Percentiles rank a stretch among this genome's conserved stretches.
These are phyloP conservation scores for Pseudanteris insignis DNA, from an alignment of 2,888 invertebrate genomes.

Conservation along the genomic window DNA sequence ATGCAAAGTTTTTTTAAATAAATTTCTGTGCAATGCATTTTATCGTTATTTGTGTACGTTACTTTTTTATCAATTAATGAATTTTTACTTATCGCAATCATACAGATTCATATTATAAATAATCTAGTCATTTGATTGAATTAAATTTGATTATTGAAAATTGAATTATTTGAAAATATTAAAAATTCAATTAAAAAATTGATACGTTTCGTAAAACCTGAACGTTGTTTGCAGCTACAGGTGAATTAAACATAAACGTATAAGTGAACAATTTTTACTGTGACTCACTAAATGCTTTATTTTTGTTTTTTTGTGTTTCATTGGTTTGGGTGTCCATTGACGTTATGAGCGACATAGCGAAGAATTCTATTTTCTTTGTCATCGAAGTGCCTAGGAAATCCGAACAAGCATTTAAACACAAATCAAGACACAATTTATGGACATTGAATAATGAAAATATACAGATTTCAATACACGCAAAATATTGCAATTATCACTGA, in stretches of 20 bases:
- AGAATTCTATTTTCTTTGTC: slow-evolving; percentile 46
- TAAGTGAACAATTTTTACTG: too few relatives aligned
- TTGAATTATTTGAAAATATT: too few relatives aligned
- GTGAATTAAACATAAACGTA: too few relatives aligned
- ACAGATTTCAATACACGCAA: slow-evolving; percentile 20
- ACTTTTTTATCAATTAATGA: slow-evolving; percentile 11
- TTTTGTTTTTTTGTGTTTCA: too few relatives aligned
- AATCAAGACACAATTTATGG: slow-evolving; percentile 29
- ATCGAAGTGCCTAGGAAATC: slow-evolving; percentile 46
- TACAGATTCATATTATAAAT: slow-evolving; percentile 37
- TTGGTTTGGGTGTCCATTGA: slow-evolving; percentile 42
- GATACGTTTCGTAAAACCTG: too few relatives aligned
- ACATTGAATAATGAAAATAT: slow-evolving; percentile 28
- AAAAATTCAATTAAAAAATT: too few relatives aligned
- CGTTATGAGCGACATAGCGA: slow-evolving; percentile 45
- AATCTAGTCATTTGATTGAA: slow-evolving; percentile 32
- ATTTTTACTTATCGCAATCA: slow-evolving; percentile 31
- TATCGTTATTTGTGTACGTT: slow-evolving; percentile 22
- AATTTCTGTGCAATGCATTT: slow-evolving; percentile 40
- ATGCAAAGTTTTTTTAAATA: slow-evolving; percentile 40
- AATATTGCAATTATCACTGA: not conserved
- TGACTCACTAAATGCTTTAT: too few relatives aligned
- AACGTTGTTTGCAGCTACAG: too few relatives aligned
- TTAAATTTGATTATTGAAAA: too few relatives aligned
- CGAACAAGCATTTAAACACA: slow-evolving; percentile 34